These are phyloP conservation scores for Coreoperca whiteheadi DNA, from an alignment of 2,113 vertebrate species.

Conservation along the genomic window DNA sequence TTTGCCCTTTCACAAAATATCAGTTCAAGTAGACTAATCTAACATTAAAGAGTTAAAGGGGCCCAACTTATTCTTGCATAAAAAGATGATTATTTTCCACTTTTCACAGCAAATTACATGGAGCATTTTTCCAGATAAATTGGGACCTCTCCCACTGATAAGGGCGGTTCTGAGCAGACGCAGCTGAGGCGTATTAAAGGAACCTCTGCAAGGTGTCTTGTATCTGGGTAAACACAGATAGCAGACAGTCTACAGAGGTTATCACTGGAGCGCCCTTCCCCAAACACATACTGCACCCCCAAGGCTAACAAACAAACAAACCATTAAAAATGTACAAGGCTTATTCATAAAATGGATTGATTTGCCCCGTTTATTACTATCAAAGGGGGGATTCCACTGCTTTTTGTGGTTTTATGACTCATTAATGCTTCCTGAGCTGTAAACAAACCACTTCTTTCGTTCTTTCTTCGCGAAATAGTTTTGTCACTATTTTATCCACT, in stretches of 20 bases:
- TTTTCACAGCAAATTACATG: conserved; percentile 80
- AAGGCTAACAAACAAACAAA: conserved; percentile 85
- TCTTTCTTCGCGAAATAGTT: neutral
- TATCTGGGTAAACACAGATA: conserved; percentile 83
- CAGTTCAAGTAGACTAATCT: conserved; percentile 80
- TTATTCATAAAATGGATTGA: conserved; percentile 85
- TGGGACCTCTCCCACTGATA: conserved; percentile 79
- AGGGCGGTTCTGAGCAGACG: conserved; percentile 68
- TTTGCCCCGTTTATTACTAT: conserved; percentile 80
- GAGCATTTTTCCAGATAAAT: conserved; percentile 77
- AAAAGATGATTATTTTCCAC: conserved; percentile 75
- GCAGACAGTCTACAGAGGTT: conserved; percentile 81
- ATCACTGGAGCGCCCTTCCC: conserved; percentile 70
- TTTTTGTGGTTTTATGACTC: conserved; percentile 81
- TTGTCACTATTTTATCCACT: conserved; percentile 22
- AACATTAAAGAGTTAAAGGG: conserved; percentile 79
- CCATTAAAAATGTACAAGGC: conserved; percentile 84
- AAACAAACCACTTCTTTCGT: conserved; percentile 74
- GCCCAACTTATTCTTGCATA: conserved; percentile 66
- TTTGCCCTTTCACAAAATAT: conserved; percentile 76
- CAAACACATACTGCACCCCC: conserved; percentile 76
- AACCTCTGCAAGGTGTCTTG: conserved; percentile 77
- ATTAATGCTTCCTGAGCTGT: conserved; percentile 77
- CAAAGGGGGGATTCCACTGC: conserved; percentile 77
- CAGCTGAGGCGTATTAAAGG: conserved; percentile 76